A percentile compares a stretch with the other conserved stretches of the same genome.
Conservation (phyloP, 2,888 invertebrate species). For the Nesidiocoris tenuis region DNA sequence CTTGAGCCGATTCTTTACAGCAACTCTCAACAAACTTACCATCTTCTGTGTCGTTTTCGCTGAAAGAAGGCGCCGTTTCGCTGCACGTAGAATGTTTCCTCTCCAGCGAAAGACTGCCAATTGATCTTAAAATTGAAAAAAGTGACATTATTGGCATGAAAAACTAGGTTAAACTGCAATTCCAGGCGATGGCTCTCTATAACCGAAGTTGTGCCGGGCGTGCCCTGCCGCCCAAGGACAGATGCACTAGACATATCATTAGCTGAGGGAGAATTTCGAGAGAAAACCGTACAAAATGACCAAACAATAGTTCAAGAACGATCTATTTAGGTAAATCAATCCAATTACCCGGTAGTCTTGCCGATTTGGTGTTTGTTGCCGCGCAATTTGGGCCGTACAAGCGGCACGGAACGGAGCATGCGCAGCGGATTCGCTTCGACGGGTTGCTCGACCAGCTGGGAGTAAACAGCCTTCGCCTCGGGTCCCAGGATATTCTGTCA, state of each 20-base stretch:
- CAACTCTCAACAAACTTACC: slow-evolving; percentile 10
- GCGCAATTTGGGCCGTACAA: slow-evolving; percentile 60
- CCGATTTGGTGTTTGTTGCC: slow-evolving; percentile 57
- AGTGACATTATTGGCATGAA: too few relatives aligned
- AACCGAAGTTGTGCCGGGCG: too few relatives aligned
- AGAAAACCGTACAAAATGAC: too few relatives aligned
- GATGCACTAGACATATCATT: too few relatives aligned
- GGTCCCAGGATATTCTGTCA: slow-evolving; percentile 39
- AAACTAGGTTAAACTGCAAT: too few relatives aligned
- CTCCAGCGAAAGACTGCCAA: slow-evolving; percentile 44
- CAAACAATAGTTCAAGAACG: too few relatives aligned
- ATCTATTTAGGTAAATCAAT: too few relatives aligned
- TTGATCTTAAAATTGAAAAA: slow-evolving; percentile 44
- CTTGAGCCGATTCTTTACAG: too few relatives aligned
- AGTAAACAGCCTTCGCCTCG: slow-evolving; percentile 92
- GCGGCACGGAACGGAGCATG: slow-evolving; percentile 63
- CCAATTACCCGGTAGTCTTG: slow-evolving; percentile 45
- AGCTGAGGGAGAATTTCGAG: too few relatives aligned
- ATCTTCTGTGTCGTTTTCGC: slow-evolving; percentile 46
- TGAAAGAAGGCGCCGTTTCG: slow-evolving; percentile 44
- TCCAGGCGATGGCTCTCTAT: too few relatives aligned
- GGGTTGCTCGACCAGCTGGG: slow-evolving; percentile 82
- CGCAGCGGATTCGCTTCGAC: slow-evolving; percentile 62
- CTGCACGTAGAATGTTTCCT: slow-evolving; percentile 40
- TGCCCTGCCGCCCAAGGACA: too few relatives aligned